Conservation (phyloP, 2,113 vertebrate species). For the Myotis brandtii region DNA sequence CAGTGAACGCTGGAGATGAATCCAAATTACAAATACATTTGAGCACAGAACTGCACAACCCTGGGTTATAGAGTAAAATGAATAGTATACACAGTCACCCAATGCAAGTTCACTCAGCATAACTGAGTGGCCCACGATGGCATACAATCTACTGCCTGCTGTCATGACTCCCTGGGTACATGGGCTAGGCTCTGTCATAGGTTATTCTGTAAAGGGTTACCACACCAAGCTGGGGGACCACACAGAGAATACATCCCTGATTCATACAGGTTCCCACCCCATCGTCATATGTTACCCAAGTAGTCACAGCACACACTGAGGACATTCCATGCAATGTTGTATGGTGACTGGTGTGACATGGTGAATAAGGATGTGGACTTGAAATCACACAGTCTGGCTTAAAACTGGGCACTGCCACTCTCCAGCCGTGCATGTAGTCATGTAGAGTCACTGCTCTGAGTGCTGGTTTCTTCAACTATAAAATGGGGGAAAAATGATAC, state of each 20-base stretch:
- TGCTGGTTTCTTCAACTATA: not conserved
- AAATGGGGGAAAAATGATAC: not conserved
- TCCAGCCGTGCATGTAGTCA: not conserved
- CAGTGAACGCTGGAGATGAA: not conserved
- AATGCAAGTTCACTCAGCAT: not conserved
- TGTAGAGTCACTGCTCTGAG: not conserved
- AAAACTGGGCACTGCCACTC: not conserved
- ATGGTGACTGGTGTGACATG: not conserved
- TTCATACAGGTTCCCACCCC: not conserved
- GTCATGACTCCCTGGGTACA: not conserved
- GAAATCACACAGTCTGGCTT: not conserved
- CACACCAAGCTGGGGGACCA: not conserved
- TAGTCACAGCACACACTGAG: not conserved
- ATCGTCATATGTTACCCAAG: not conserved
- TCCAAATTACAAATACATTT: not conserved
- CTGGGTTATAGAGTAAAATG: not conserved
- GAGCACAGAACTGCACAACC: not conserved
- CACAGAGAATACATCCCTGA: not conserved
- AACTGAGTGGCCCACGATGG: not conserved
- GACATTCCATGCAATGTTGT: not conserved
- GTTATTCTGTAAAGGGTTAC: not conserved
- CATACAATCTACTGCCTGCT: not conserved
- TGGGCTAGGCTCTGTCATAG: not conserved
- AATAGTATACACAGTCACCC: not conserved
- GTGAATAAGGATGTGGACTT: not conserved